Conservation (phyloP, 2,113 vertebrate species). For the western clawed frog (Xenopus tropicalis) region UCB_Xtro_10.0 CM004443.2:169632501-169633000, state of each 20-base stretch:
- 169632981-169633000: too few relatives aligned
- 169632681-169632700: slow-evolving; percentile 44
- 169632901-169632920: slow-evolving; percentile 63
- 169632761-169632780: slow-evolving; percentile 22
- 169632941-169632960: slow-evolving; percentile 49
- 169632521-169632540: slow-evolving; percentile 63
- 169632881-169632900: slow-evolving; percentile 59
- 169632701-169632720: slow-evolving; percentile 8
- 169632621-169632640: slow-evolving; percentile 31
- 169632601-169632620: slow-evolving; percentile 46
- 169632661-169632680: slow-evolving; percentile 47
- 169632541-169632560: slow-evolving; percentile 57
- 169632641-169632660: slow-evolving; percentile 26
- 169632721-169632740: neutral
- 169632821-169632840: slow-evolving; percentile 66
- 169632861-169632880: slow-evolving; percentile 55
- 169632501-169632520: slow-evolving; percentile 51
- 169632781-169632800: neutral
- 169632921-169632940: slow-evolving; percentile 63
- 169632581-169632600: slow-evolving; percentile 52
- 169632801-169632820: slow-evolving; percentile 6
- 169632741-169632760: too few relatives aligned
- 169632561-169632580: slow-evolving; percentile 52
- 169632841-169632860: slow-evolving; percentile 59
- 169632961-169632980: neutral